Percentiles rank a stretch among this genome's conserved stretches.
Evolutionary conservation across 2,113 vertebrate genomes (phyloP).

Genomic region (Gopherus evgoodei): DNA sequence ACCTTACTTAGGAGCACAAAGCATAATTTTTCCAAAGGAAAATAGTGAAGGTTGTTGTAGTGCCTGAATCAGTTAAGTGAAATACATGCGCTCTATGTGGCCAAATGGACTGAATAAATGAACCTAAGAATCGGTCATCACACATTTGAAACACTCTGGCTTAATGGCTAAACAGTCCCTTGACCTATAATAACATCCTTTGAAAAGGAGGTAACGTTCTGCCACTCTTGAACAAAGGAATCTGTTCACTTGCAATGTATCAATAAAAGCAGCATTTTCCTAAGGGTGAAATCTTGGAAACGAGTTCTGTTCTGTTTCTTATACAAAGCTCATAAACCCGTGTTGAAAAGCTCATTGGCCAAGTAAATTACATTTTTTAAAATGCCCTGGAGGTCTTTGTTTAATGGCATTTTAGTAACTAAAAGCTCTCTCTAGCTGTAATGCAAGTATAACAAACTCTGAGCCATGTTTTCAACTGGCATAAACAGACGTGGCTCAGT

Average conservation of each 20-base stretch:
- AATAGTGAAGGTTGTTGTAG: not conserved
- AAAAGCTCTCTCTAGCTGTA: not conserved
- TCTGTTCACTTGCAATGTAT: slow-evolving; percentile 26
- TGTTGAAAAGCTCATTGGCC: not conserved
- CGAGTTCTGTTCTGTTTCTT: not conserved
- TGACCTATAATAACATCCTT: slow-evolving; percentile 50
- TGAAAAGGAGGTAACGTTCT: slow-evolving; percentile 36
- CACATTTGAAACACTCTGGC: not conserved
- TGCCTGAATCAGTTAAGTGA: not conserved
- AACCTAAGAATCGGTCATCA: not conserved
- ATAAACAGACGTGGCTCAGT: not conserved
- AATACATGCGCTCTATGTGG: not conserved
- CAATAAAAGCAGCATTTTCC: not conserved
- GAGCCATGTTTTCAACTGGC: not conserved
- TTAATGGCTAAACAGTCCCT: not conserved
- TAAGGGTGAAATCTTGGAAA: not conserved
- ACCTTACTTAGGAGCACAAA: not conserved
- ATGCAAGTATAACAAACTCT: not conserved
- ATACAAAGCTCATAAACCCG: not conserved
- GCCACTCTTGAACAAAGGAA: not conserved
- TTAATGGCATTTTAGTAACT: not conserved
- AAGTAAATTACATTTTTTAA: not conserved
- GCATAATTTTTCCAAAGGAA: not conserved
- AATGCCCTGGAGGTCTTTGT: not conserved
- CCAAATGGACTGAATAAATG: not conserved